Percentiles rank a stretch among this genome's conserved stretches.
Evolutionary conservation across 2,113 vertebrate species (phyloP).

Genomic region (Melanerpes formicivorus): DNA sequence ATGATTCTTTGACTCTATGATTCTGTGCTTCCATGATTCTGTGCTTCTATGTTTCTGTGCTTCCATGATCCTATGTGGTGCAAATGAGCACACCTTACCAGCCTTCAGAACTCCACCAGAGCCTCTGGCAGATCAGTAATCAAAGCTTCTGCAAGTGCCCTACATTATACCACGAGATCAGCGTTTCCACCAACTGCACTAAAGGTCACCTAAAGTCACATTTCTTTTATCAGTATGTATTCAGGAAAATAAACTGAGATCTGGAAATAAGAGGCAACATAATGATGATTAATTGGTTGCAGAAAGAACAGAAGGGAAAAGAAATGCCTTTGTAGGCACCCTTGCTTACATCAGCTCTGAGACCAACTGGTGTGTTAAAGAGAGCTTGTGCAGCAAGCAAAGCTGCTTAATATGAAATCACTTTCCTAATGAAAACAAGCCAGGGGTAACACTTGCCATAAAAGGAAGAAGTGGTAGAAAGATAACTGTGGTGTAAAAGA

Average conservation of each 20-base stretch:
- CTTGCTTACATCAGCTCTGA: not conserved
- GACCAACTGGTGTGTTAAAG: not conserved
- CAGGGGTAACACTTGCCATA: not conserved
- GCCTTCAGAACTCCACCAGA: not conserved
- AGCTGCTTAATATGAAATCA: not conserved
- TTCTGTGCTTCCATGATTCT: too few relatives aligned
- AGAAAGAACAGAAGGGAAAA: constrained; percentile 2
- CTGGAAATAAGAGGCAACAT: not conserved
- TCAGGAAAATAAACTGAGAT: not conserved
- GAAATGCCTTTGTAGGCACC: not conserved
- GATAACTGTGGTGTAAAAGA: too few relatives aligned
- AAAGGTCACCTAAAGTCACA: not conserved
- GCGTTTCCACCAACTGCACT: not conserved
- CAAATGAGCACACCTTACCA: not conserved
- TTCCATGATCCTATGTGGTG: too few relatives aligned
- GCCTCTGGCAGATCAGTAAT: not conserved
- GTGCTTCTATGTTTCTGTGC: too few relatives aligned
- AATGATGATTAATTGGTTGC: not conserved
- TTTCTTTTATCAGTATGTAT: not conserved
- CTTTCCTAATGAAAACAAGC: constrained; percentile 21
- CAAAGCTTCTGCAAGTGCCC: not conserved
- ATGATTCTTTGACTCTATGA: too few relatives aligned
- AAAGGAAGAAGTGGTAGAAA: not conserved
- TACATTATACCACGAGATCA: not conserved
- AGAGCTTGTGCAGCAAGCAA: not conserved